Evolutionary conservation across 2,797 vertebrate species (phyloP).

Genomic region (Hydrophis major): DNA sequence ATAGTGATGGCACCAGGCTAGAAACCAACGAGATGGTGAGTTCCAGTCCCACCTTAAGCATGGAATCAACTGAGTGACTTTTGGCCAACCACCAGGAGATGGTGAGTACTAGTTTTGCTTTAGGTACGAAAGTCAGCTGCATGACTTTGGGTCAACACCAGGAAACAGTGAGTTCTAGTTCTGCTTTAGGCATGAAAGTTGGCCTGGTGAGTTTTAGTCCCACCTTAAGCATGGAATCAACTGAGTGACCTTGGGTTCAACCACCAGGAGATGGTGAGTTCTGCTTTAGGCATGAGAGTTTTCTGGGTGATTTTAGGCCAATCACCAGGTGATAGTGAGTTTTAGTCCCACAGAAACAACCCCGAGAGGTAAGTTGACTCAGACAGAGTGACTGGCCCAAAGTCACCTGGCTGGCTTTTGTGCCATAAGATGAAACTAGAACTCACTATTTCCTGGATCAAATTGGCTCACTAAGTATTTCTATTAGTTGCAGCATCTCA

Average conservation of each 20-base stretch:
- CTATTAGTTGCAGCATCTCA: background rate
- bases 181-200: rapidly evolving
- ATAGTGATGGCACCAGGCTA: background rate
- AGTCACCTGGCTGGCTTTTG: background rate
- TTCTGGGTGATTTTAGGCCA: too few species aligned
- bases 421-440: background rate
- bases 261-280: background rate
- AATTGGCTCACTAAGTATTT: background rate
- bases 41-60: background rate
- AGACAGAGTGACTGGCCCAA: background rate
- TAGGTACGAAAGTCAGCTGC: background rate
- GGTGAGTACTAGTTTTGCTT: background rate
- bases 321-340: too few species aligned
- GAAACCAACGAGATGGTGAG: background rate
- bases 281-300: background rate
- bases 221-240: too few species aligned
- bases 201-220: too few species aligned
- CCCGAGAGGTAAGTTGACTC: background rate
- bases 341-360: background rate
- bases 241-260: too few species aligned
- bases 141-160: background rate
- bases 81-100: background rate
- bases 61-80: background rate
- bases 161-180: background rate
- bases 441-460: background rate